A percentile compares a stretch with the other conserved stretches of the same genome.
These are phyloP conservation scores for Phania funesta DNA, from an alignment of 2,888 invertebrate species.

Conservation along the genomic window DNA sequence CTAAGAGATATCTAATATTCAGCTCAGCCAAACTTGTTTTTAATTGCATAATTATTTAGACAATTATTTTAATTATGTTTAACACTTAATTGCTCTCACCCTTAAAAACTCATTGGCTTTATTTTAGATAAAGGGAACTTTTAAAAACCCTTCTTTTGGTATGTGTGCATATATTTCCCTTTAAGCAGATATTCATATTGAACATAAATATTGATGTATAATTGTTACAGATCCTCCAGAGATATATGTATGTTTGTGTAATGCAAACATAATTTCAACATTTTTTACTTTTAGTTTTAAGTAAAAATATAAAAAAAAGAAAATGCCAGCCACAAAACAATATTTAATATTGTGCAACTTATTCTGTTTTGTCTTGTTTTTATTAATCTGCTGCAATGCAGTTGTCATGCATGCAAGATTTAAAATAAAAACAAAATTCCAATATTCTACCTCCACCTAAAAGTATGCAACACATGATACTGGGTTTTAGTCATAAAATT, in stretches of 20 bases:
- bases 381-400: slow-evolving; percentile 63
- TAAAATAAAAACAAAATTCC: slow-evolving; percentile 29
- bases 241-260: background rate
- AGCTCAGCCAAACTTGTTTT: too few species aligned
- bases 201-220: slow-evolving; percentile 38
- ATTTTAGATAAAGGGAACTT: too few species aligned
- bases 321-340: slow-evolving; percentile 43
- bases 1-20: too few species aligned
- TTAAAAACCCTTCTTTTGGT: too few species aligned
- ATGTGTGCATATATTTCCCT: too few species aligned
- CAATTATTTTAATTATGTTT: too few species aligned
- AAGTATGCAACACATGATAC: slow-evolving; percentile 27
- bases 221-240: slow-evolving; percentile 28
- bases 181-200: too few species aligned
- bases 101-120: too few species aligned
- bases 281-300: slow-evolving; percentile 24
- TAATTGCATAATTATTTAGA: too few species aligned
- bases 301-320: slow-evolving; percentile 32
- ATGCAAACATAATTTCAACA: background rate
- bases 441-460: slow-evolving; percentile 29
- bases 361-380: slow-evolving; percentile 25
- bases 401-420: slow-evolving; percentile 59
- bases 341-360: slow-evolving; percentile 50
- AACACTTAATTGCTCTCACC: too few species aligned
- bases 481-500: slow-evolving; percentile 53